phyloP scores from a whole-genome alignment of 2,113 vertebrate genomes.

The Vireo altiloquus region DNA sequence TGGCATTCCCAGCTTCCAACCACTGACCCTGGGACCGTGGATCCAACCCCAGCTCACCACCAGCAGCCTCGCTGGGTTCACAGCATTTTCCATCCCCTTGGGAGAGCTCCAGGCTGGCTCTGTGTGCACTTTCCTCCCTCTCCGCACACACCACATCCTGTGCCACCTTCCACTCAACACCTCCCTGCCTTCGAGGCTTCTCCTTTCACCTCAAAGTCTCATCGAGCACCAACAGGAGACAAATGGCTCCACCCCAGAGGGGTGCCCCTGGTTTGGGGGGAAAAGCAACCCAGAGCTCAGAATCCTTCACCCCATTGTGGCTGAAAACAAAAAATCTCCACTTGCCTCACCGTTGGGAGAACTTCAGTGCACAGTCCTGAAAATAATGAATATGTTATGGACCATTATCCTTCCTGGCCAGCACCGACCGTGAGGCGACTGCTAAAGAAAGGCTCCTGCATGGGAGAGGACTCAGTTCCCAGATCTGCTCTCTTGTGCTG shows the following conservation, averaged over 20 bases:
- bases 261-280: accelerated
- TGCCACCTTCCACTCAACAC: background rate
- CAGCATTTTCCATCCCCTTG: accelerated
- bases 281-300: background rate
- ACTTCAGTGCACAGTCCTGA: background rate
- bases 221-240: accelerated
- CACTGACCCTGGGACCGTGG: accelerated
- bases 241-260: background rate
- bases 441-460: background rate
- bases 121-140: background rate
- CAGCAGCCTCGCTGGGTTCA: background rate
- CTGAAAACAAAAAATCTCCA: background rate
- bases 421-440: background rate
- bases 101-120: background rate
- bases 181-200: background rate
- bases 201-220: background rate
- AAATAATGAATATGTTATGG: slow-evolving; percentile 39
- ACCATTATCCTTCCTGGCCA: slow-evolving; percentile 43
- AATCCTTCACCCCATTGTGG: background rate
- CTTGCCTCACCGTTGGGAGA: background rate
- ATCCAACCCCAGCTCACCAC: background rate
- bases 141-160: accelerated
- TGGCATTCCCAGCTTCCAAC: background rate
- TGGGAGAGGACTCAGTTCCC: background rate
- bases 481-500: background rate